Evolutionary conservation across 1,140 invertebrate species (phyloP).

Genomic region (Probaryconus sp.): DNA sequence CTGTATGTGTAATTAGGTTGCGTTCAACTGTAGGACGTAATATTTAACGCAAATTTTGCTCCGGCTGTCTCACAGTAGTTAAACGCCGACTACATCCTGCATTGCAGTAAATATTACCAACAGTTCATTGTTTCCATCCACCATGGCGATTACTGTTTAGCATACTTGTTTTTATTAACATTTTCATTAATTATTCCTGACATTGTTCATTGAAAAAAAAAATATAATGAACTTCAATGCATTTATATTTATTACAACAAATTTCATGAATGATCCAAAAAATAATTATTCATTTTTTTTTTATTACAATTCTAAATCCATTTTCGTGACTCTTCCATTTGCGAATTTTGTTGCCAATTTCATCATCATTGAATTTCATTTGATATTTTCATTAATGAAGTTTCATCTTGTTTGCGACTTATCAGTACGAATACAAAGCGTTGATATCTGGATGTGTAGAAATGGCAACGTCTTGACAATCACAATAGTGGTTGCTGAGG

Average conservation of each 20-base stretch:
- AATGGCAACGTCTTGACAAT: constrained; percentile 25
- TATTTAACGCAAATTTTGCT: constrained; percentile 43
- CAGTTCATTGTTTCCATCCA: constrained; percentile 45
- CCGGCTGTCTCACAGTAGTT: constrained; percentile 31
- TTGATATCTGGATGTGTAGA: constrained; percentile 30
- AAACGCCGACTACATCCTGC: constrained; percentile 54
- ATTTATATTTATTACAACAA: too few species aligned
- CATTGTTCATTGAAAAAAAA: constrained; percentile 3
- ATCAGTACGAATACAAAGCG: constrained; percentile 32
- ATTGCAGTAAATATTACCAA: constrained; percentile 33
- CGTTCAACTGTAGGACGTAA: constrained; percentile 42
- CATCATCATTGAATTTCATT: too few species aligned
- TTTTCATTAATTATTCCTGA: constrained; percentile 32
- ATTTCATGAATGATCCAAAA: too few species aligned
- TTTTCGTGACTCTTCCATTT: too few species aligned
- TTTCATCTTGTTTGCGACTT: too few species aligned
- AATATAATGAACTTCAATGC: too few species aligned
- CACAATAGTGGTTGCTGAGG: constrained; percentile 40
- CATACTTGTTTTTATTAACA: constrained; percentile 21
- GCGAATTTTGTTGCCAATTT: too few species aligned
- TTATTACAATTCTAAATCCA: too few species aligned
- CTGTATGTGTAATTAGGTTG: constrained; percentile 34
- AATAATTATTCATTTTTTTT: too few species aligned
- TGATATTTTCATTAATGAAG: too few species aligned
- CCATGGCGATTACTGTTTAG: constrained; percentile 28